These are phyloP conservation scores for Symphodus melops DNA, from an alignment of 2,113 vertebrate genomes.

Conservation along the genomic window DNA sequence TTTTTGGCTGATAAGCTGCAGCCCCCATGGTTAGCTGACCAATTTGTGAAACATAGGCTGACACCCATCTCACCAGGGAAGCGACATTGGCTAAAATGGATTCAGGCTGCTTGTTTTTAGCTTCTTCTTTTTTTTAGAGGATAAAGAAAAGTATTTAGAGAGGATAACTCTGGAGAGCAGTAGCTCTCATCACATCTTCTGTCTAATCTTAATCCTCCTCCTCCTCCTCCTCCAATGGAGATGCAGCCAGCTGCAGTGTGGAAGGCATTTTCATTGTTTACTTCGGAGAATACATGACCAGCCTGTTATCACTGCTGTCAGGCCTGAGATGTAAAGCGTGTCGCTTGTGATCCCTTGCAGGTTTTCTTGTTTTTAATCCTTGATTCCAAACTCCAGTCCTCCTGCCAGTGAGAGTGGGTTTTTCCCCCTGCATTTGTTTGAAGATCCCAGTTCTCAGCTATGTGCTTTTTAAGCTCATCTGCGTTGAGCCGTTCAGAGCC, in stretches of 20 bases:
- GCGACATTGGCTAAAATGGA: constrained; percentile 32
- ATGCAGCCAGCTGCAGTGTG: constrained; percentile 55
- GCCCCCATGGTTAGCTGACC: constrained; percentile 36
- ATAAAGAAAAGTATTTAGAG: constrained; percentile 52
- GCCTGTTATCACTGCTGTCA: constrained; percentile 76
- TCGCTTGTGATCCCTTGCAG: constrained; percentile 68
- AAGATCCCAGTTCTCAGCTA: constrained; percentile 64
- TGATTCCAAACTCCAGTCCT: constrained; percentile 65
- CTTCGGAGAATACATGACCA: constrained; percentile 70
- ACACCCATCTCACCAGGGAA: constrained; percentile 24
- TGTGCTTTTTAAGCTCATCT: constrained; percentile 76
- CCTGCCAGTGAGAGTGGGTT: constrained; percentile 52
- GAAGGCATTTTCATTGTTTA: constrained; percentile 76
- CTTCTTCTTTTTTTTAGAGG: constrained; percentile 10
- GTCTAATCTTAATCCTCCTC: constrained; percentile 76
- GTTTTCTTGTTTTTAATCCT: constrained; percentile 75
- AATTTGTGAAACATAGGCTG: constrained; percentile 35
- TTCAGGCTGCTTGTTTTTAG: constrained; percentile 10
- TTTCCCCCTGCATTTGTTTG: constrained; percentile 61
- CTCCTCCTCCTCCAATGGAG: constrained; percentile 54
- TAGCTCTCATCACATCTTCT: constrained; percentile 69
- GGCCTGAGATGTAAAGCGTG: constrained; percentile 75
- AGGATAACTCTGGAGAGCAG: constrained; percentile 59
- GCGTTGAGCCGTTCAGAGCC: constrained; percentile 72
- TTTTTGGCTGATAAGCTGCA: constrained; percentile 40